Conservation (phyloP, 2,113 vertebrate species). For the Oreocharis arfaki region DNA sequence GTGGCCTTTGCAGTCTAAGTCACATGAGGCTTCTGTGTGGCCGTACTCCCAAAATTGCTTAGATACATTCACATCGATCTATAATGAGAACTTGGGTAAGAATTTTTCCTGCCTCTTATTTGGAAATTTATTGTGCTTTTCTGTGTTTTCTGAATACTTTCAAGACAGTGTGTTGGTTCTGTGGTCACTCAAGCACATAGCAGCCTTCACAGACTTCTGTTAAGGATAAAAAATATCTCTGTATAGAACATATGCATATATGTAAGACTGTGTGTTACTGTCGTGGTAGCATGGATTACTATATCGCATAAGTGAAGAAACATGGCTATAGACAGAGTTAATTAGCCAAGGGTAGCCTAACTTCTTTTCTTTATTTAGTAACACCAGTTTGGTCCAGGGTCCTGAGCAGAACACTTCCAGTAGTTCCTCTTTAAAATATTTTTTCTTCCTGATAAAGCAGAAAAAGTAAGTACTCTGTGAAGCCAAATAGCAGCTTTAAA, state of each 20-base stretch:
- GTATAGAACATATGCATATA: neutral
- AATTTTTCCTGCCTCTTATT: neutral
- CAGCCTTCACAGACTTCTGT: neutral
- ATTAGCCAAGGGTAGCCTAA: neutral
- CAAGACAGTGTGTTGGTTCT: neutral
- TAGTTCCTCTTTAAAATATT: neutral
- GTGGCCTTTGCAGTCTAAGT: neutral
- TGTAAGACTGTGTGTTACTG: neutral
- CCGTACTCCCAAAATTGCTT: neutral
- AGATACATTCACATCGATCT: neutral
- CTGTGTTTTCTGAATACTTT: neutral
- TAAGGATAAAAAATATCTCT: neutral
- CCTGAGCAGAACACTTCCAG: neutral
- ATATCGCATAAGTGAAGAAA: neutral
- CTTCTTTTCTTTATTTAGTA: neutral
- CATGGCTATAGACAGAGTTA: neutral
- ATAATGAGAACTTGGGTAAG: neutral
- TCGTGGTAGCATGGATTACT: neutral
- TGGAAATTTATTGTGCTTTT: neutral
- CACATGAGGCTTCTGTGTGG: accelerated
- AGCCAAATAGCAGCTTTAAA: neutral
- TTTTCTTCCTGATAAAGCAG: neutral
- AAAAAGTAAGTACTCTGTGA: neutral
- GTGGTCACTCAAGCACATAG: neutral
- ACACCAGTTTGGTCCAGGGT: neutral